Base-by-base conservation (phyloP, 1,140 invertebrate genomes). In the Drosophila biarmipes region DNA sequence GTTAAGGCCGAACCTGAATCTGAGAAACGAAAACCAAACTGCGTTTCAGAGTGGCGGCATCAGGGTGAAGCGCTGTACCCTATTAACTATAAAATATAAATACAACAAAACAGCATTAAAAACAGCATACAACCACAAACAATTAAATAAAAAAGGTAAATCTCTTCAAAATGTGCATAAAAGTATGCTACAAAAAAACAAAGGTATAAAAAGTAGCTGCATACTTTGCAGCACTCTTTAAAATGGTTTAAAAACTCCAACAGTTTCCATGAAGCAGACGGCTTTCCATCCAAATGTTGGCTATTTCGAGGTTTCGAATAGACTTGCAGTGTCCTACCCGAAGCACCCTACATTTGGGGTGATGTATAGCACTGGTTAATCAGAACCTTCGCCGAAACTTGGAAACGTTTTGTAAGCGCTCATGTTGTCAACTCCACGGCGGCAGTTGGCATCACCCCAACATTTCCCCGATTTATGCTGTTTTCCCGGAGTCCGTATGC, bases 361-460 rank as follows among this genome's bases (percentile, higher is more conserved):
- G 27, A 43, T 54, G 51, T 40, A 38, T 38, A 63, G 17, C 29
- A 10, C 2, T 34, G 35, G 17, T 62, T 15, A 48, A 17, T 48
- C 21, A 31, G 27, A 10, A n/a, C 2, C 27, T 31, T 12, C 38
- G 67, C 42, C 55, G 46, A 74, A 80, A 79, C 54, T 69, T 63
- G 56, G 52, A 72, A 80, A 67, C 72, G 78, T 80, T 80, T 80
- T 75, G 73, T 76, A 80, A 76, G 72, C 63, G 61, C 59, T 71
- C 78, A 62, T 76, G 64, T 72, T 69, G 76, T 75, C 66, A 75
- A 71, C 61, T 49, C 43, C 19, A 37, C 38, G 61, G 37, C 37
- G 35, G 29, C 31, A 6, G 37, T 6, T 7, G 27, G 27, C 27
- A 29, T 27, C 42, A n/a, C 12, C 15, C 24, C 29, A 12, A 29